Base-by-base conservation (phyloP, 2,888 invertebrate species). In the Zhengitettix transpicula region DNA sequence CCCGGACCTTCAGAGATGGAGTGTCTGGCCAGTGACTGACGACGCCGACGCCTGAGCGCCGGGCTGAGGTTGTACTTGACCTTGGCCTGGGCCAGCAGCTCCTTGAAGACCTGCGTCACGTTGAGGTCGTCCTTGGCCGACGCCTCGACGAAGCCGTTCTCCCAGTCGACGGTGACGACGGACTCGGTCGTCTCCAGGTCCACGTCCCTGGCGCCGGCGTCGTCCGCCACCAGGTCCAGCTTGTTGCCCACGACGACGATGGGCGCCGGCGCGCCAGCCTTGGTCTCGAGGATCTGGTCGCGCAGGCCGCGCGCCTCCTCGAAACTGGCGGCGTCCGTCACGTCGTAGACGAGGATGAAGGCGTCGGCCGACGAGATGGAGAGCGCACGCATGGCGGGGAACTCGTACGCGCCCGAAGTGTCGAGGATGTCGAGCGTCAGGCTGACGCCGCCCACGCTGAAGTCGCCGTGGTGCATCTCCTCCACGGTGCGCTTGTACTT, bases 201-300 rank as follows among this genome's bases (percentile, higher is more conserved):
- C 63, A 89, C 84, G 89, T 89, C 55, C 40, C n/a, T 57, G 57
- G 54, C 55, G 10, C 63, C 42, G 11, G n/a, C n/a, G n/a, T 52
- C 47, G 40, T 82, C 81, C 65, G 84, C 82, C 10, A 81, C 79
- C 60, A 93, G 75, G 74, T 97, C 97, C 65, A 84, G 82, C 75
- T 97, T 97, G 74, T 97, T 97, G 52, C 93, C 96, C 10, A 95
- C 95, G 16, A 98, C 87, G 47, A 97, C 94, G 68, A 95, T 93
- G 1, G 97, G 97, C 14, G 96, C 85, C 52, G 83, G 83, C 42
- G 82, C 80, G 65, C 84, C 83, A 62, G 81, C 84, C 71, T 90
- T 91, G 15, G 84, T 84, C 71, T 86, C 87, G 65, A 89, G 84
- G 65, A 92, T 90, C 75, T 89, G 88, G 71, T 88, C 85, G 65